Conservation (phyloP, 2,888 invertebrate species). For the Tipula confusa region DNA sequence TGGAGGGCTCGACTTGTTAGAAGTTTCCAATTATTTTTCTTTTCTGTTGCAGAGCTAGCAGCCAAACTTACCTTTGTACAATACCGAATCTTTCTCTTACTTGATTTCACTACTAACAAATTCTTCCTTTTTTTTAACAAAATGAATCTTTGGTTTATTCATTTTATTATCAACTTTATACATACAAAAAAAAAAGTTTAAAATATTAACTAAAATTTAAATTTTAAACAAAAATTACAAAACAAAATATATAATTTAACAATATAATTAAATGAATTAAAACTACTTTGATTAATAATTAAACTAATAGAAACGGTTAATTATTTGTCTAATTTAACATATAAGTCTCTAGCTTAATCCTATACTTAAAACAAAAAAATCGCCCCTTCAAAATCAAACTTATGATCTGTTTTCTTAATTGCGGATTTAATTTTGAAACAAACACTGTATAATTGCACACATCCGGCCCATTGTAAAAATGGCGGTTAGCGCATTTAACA, state of each 20-base stretch:
- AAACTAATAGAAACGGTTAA: not conserved
- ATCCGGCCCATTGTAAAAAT: constrained; percentile 35
- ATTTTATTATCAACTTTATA: not conserved
- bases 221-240: not conserved
- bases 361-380: not conserved
- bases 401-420: not conserved
- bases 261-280: not conserved
- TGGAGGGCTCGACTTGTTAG: too few relatives aligned
- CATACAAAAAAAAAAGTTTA: not conserved
- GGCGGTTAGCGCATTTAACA: constrained; percentile 34
- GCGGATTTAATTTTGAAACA: constrained; percentile 6
- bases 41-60: too few relatives aligned
- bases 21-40: too few relatives aligned
- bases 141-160: constrained; percentile 25
- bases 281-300: not conserved
- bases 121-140: not conserved
- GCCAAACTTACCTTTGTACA: not conserved
- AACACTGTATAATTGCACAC: constrained; percentile 34
- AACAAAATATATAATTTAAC: not conserved
- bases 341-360: not conserved
- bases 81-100: not conserved
- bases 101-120: too few relatives aligned
- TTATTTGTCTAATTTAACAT: not conserved
- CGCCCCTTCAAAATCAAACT: not conserved
- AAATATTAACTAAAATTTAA: not conserved